A percentile compares a stretch with the other conserved stretches of the same genome.
Evolutionary conservation across 1,140 invertebrate genomes (phyloP).

Genomic region (Arion vulgaris): DNA sequence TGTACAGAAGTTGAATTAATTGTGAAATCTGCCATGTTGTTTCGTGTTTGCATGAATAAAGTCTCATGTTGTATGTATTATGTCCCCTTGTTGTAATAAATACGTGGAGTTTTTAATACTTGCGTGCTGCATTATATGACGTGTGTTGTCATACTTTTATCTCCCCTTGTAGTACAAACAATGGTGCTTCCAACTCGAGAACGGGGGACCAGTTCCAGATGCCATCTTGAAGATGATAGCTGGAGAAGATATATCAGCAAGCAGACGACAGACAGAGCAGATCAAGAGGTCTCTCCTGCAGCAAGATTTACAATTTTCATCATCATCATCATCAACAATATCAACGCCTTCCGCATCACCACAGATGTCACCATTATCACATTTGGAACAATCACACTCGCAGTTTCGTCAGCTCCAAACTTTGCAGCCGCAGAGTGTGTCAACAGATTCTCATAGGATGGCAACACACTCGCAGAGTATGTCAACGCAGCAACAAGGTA

Average conservation of each 20-base stretch:
- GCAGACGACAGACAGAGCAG: background rate
- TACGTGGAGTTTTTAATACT: no score
- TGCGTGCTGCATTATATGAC: no score
- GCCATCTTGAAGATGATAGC: slow-evolving; percentile 5
- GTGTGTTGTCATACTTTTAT: background rate
- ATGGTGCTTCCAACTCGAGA: slow-evolving; percentile 5
- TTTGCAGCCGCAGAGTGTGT: background rate
- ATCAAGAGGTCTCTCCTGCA: background rate
- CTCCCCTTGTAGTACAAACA: slow-evolving; percentile 16
- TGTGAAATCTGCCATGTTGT: background rate
- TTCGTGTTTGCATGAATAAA: no score
- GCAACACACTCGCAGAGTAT: no score
- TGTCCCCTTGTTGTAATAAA: no score
- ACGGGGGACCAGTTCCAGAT: background rate
- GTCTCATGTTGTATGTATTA: no score
- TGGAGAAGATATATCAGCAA: background rate
- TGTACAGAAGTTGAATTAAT: no score
- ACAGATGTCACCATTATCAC: background rate
- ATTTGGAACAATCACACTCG: background rate
- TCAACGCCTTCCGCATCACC: background rate
- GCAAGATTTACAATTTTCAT: background rate
- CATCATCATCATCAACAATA: background rate
- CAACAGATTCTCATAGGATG: background rate
- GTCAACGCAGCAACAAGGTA: no score
- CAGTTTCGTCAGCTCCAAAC: background rate